Percentiles rank a stretch among this genome's conserved stretches.
These are phyloP conservation scores for human (Homo sapiens) DNA, from an alignment of 2,113 vertebrate species.

Conservation along the genomic window GRCh38 chr13:79740001-79740500, in stretches of 20 bases:
- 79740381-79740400: background rate
- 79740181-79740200: background rate
- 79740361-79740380: background rate
- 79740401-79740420: background rate
- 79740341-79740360: background rate
- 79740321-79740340: background rate
- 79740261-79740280: background rate
- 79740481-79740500: background rate
- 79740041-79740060: background rate
- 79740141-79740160: background rate
- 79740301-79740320: background rate
- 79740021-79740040: background rate
- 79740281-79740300: background rate
- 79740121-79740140: background rate
- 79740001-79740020: background rate
- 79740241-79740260: background rate
- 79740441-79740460: background rate
- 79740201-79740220: background rate
- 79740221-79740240: background rate
- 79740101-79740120: background rate
- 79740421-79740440: background rate
- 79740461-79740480: background rate
- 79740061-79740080: background rate
- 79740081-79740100: background rate
- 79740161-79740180: background rate